Conservation (phyloP, 2,797 vertebrate genomes). For the Threskiornis aethiopicus region DNA sequence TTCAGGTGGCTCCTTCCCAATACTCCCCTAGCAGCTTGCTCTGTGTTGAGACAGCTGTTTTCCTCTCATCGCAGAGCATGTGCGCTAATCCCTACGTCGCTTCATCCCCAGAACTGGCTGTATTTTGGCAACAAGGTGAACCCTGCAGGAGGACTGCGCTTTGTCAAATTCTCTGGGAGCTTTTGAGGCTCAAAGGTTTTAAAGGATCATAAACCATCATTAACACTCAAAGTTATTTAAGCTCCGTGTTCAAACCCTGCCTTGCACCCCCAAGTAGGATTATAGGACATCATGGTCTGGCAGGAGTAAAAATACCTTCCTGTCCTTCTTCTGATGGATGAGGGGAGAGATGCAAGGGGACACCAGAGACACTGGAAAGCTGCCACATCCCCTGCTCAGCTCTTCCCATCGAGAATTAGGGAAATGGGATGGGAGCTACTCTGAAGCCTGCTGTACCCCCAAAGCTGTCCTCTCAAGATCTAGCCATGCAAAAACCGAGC, state of each 20-base stretch:
- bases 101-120: not conserved
- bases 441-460: not conserved
- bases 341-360: not conserved
- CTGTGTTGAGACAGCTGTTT: not conserved
- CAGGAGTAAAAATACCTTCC: not conserved
- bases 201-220: not conserved
- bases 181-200: not conserved
- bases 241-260: not conserved
- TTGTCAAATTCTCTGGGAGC: not conserved
- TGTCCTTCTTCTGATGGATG: not conserved
- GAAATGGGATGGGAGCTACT: not conserved
- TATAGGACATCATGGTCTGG: not conserved
- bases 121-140: not conserved
- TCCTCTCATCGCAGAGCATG: accelerated
- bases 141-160: not conserved
- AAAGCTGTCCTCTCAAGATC: not conserved
- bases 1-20: not conserved
- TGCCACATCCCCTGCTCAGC: not conserved
- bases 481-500: not conserved
- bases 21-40: not conserved
- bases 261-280: not conserved
- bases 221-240: not conserved
- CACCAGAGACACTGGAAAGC: not conserved
- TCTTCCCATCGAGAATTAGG: not conserved
- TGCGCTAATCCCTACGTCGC: accelerated